phyloP scores from a whole-genome alignment of 2,797 vertebrate genomes.

The Mastacembelus armatus region DNA sequence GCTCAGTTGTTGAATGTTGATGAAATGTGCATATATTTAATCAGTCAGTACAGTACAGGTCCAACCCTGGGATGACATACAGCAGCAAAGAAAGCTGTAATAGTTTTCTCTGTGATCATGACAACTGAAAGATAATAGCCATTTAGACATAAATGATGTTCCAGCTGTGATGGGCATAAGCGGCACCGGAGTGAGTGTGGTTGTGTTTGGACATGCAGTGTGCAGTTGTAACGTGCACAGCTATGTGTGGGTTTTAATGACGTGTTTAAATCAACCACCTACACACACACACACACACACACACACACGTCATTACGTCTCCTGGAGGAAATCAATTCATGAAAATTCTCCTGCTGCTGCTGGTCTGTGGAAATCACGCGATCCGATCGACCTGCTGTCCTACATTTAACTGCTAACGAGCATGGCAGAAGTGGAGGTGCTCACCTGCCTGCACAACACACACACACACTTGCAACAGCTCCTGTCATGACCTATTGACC shows the following conservation, averaged over 20 bases:
- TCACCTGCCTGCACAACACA: neutral
- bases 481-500: constrained; percentile 37
- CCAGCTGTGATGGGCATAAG: constrained; percentile 21
- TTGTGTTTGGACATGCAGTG: constrained; percentile 18
- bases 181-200: constrained; percentile 2
- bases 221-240: constrained; percentile 10
- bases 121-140: neutral
- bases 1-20: constrained; percentile 48
- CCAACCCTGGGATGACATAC: neutral
- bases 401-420: constrained; percentile 32
- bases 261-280: constrained; percentile 39
- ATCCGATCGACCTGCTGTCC: constrained; percentile 53
- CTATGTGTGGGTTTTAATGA: constrained; percentile 54
- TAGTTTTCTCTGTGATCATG: neutral
- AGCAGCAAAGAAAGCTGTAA: neutral
- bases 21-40: constrained; percentile 22
- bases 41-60: constrained; percentile 5
- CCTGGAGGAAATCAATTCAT: constrained; percentile 60
- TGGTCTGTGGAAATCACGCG: constrained; percentile 32
- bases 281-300: neutral
- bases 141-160: constrained; percentile 11
- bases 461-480: neutral
- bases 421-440: constrained; percentile 1
- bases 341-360: constrained; percentile 37
- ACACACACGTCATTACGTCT: constrained; percentile 37